Evolutionary conservation across 2,113 vertebrate species (phyloP).

Genomic region (Monopterus albus): DNA sequence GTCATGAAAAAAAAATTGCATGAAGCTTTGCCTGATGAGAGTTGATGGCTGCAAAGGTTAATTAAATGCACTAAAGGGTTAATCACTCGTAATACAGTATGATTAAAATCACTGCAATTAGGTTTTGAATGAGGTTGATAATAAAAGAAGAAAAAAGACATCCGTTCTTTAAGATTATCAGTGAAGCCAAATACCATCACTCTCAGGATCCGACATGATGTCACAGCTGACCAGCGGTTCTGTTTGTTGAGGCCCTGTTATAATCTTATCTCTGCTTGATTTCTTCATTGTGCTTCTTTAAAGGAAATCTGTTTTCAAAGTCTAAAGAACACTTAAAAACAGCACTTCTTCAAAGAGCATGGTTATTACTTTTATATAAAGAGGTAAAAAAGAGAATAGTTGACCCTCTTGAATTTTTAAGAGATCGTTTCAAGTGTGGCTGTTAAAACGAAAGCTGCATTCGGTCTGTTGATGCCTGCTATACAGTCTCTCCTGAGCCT

Average conservation of each 20-base stretch:
- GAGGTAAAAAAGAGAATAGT: conserved; percentile 20
- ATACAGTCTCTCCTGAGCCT: conserved; percentile 30
- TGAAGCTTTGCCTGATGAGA: conserved; percentile 69
- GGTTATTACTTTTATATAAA: conserved; percentile 30
- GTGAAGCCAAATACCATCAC: conserved; percentile 47
- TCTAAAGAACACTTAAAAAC: conserved; percentile 36
- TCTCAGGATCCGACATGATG: conserved; percentile 37
- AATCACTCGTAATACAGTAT: conserved; percentile 81
- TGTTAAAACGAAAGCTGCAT: conserved; percentile 55
- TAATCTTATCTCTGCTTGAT: conserved; percentile 28
- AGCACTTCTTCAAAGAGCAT: conserved; percentile 15
- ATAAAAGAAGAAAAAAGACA: conserved; percentile 60
- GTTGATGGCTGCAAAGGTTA: conserved; percentile 78
- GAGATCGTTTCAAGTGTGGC: conserved; percentile 45
- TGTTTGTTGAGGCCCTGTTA: conserved; percentile 38
- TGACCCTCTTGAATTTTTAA: conserved; percentile 21
- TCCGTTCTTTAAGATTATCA: conserved; percentile 67
- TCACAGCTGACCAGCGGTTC: conserved; percentile 37
- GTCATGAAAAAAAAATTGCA: conserved; percentile 63
- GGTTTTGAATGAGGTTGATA: conserved; percentile 75
- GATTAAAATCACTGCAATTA: conserved; percentile 83
- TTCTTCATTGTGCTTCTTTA: conserved; percentile 19
- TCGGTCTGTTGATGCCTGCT: conserved; percentile 25
- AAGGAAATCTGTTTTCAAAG: conserved; percentile 19
- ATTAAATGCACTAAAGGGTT: conserved; percentile 83